Conservation (phyloP, 2,797 vertebrate genomes). For the Pristis pectinata region DNA sequence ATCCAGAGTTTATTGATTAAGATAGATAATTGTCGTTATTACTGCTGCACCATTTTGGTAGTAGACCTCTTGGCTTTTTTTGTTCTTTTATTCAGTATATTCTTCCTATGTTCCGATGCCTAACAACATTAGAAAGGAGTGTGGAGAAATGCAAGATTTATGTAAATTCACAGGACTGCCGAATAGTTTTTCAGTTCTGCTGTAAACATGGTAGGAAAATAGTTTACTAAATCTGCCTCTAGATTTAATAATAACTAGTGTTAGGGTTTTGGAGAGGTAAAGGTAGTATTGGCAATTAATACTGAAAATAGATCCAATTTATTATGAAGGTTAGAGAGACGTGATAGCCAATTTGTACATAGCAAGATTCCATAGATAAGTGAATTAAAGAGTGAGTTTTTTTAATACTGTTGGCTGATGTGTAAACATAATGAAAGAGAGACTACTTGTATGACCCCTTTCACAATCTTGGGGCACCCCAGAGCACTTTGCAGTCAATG, state of each 20-base stretch:
- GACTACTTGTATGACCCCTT: too few species aligned
- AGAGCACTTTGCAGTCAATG: too few species aligned
- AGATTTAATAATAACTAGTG: background rate
- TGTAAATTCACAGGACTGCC: constrained; percentile 50
- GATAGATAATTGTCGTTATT: background rate
- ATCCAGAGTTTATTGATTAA: background rate
- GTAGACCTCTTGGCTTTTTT: background rate
- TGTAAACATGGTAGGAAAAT: constrained; percentile 76
- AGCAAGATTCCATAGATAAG: background rate
- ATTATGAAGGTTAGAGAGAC: background rate
- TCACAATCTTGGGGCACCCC: too few species aligned
- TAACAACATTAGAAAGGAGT: constrained; percentile 70
- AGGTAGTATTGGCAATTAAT: background rate
- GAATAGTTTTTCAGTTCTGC: constrained; percentile 73
- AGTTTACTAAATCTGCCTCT: background rate
- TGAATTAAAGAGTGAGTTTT: background rate
- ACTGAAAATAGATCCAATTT: background rate
- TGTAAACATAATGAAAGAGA: background rate
- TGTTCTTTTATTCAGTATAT: constrained; percentile 61
- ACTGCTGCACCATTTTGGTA: background rate
- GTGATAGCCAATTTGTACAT: background rate
- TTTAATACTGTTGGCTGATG: background rate
- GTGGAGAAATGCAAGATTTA: constrained; percentile 78
- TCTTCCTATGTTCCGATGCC: constrained; percentile 76
- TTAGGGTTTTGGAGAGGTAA: background rate